Percentiles rank a stretch among this genome's conserved stretches.
phyloP scores from a whole-genome alignment of 2,797 vertebrate genomes.

The Sebastes nivosus region DNA sequence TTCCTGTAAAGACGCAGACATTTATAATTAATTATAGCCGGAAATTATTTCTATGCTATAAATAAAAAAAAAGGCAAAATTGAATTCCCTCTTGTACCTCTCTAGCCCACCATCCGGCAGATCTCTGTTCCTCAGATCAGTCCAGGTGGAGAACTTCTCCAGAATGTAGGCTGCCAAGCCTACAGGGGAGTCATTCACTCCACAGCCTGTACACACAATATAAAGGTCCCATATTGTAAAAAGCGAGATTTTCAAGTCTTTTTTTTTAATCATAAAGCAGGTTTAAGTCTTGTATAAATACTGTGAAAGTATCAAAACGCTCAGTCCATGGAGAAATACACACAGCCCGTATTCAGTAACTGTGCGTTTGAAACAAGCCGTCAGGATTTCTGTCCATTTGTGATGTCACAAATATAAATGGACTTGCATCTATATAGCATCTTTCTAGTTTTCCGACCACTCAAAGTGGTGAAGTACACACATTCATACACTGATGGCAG shows the following conservation, averaged over 20 bases:
- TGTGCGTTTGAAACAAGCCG: too few species aligned
- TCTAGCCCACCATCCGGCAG: slow-evolving; percentile 87
- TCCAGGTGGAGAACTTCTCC: slow-evolving; percentile 92
- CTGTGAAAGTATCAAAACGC: too few species aligned
- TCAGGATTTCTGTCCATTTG: too few species aligned
- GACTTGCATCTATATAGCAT: too few species aligned
- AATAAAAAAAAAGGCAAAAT: not conserved
- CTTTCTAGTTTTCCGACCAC: too few species aligned
- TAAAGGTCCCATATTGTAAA: not conserved
- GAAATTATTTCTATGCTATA: not conserved
- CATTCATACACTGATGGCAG: too few species aligned
- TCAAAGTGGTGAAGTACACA: too few species aligned
- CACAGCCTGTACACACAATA: slow-evolving; percentile 80
- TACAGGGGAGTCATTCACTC: slow-evolving; percentile 88
- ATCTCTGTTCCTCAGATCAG: slow-evolving; percentile 77
- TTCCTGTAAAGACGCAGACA: slow-evolving; percentile 75
- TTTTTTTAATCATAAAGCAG: too few species aligned
- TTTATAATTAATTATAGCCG: not conserved
- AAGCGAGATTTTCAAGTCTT: not conserved
- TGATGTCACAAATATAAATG: too few species aligned
- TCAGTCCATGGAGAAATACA: too few species aligned
- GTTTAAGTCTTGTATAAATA: too few species aligned
- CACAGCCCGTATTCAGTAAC: too few species aligned
- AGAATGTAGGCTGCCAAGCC: slow-evolving; percentile 90
- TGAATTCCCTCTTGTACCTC: slow-evolving; percentile 73